These are phyloP conservation scores for Cremastinae sp. DNA, from an alignment of 2,888 invertebrate genomes.

Conservation along the genomic window DNA sequence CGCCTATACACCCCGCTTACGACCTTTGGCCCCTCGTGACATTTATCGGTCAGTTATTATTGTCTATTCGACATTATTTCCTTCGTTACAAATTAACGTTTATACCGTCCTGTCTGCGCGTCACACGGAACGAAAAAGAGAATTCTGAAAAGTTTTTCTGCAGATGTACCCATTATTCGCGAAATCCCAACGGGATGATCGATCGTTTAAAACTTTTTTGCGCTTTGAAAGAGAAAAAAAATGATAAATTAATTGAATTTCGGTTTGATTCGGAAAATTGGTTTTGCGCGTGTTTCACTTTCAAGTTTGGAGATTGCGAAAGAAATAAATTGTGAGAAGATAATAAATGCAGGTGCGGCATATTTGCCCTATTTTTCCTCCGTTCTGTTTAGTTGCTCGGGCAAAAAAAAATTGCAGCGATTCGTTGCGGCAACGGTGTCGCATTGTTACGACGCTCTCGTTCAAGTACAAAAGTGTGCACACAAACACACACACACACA, in stretches of 20 bases:
- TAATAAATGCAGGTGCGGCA: too few relatives aligned
- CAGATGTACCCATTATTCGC: too few relatives aligned
- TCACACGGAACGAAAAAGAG: neutral
- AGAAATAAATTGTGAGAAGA: slow-evolving; percentile 3
- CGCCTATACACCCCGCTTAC: slow-evolving; percentile 18
- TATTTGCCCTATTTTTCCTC: neutral
- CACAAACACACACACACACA: neutral
- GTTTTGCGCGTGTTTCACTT: too few relatives aligned
- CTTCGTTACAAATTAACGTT: neutral
- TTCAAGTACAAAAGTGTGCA: neutral
- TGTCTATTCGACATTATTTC: slow-evolving; percentile 5
- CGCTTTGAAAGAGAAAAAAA: neutral
- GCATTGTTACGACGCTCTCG: slow-evolving; percentile 44
- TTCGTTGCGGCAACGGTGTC: slow-evolving; percentile 41
- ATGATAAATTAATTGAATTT: too few relatives aligned
- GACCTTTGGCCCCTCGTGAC: slow-evolving; percentile 42
- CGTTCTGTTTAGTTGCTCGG: neutral
- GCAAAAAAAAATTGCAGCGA: slow-evolving; percentile 27
- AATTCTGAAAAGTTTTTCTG: too few relatives aligned
- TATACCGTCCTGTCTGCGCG: too few relatives aligned
- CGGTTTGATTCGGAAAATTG: too few relatives aligned
- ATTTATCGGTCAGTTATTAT: slow-evolving; percentile 50
- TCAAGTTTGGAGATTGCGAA: too few relatives aligned
- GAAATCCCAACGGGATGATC: too few relatives aligned
- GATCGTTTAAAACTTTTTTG: slow-evolving; percentile 29